phyloP scores from a whole-genome alignment of 2,797 vertebrate genomes.

The Cossypha polioptera region DNA sequence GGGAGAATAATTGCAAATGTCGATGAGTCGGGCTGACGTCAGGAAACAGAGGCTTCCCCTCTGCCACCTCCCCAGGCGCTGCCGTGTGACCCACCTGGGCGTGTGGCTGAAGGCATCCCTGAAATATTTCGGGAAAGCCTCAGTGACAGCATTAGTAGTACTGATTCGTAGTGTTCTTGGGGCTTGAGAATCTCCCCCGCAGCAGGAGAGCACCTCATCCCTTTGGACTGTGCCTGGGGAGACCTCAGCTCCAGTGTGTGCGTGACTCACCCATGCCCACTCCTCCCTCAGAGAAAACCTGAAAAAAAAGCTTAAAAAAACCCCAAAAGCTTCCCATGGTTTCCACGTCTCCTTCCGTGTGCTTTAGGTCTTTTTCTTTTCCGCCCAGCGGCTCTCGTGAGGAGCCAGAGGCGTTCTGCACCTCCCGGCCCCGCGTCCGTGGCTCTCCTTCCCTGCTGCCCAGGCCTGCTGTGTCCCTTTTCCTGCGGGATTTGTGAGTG shows the following conservation, averaged over 20 bases:
- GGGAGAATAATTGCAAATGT: not conserved
- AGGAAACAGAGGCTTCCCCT: not conserved
- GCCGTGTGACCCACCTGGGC: not conserved
- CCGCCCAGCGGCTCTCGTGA: fast-evolving
- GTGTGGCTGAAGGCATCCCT: not conserved
- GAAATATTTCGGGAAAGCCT: not conserved
- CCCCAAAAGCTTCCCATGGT: fast-evolving
- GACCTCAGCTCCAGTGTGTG: not conserved
- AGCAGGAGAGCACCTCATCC: not conserved
- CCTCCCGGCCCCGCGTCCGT: fast-evolving
- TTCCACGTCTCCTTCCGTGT: not conserved
- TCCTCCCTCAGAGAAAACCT: not conserved
- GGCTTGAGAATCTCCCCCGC: not conserved
- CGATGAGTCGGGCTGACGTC: not conserved
- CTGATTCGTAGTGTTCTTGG: not conserved
- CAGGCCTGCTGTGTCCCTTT: not conserved
- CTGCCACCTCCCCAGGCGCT: not conserved
- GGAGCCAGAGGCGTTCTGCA: not conserved
- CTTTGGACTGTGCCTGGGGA: not conserved
- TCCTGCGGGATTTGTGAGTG: not conserved
- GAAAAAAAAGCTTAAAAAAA: not conserved
- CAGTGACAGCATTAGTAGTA: not conserved
- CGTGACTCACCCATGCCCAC: fast-evolving
- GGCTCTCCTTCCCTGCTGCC: not conserved
- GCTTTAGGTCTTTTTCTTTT: not conserved